Evolutionary conservation across 2,888 invertebrate genomes (phyloP), one percentile per base, ranked within the genome.

Genomic region (Gymnosoma rotundatum): DNA sequence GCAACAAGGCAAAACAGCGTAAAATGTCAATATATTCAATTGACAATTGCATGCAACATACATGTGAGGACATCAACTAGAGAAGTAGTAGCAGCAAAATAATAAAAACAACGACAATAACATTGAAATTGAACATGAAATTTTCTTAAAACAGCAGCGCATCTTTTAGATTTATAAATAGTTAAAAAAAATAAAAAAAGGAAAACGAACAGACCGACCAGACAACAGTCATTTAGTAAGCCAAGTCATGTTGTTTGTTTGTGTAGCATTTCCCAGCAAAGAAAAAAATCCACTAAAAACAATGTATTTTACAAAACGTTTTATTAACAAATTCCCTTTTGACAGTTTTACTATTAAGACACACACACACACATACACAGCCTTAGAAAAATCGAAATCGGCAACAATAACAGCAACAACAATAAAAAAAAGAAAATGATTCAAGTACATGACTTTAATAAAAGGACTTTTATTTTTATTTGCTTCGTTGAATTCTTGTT

Each of bases 1-100:
- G 75, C 81, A 84, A 84, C 81, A 84, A 70, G 83, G 84, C 81
- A 81, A 81, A 84, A 84, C 84, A 84, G 84, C 84, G 84, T 81
- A 84, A 84, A 84, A 84, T 84, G 84, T 81, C 84, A 84, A 84
- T 81, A 78, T 81, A 78, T 81, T 81, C 84, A 81, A 84, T 84
- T 84, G 84, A 81, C 81, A 84, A 84, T 84, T 78, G 84, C 84
- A 85, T 85, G 82, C 85, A 82, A 76, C 56, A 60, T 52, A 52
- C 61, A 80, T 42, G 42, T 58, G 56, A 52, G 76, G 54, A 63
- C 58, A 64, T 48, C 69, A 45, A 50, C 73, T 45, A 21, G 61
- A 52, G 61, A 32, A 56, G 25, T 58, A 21, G 60, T 52, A 81
- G 16, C 16, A 61, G 7, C 21, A 63, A 70, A 18, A 16, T 16